Evolutionary conservation across 2,113 vertebrate genomes (phyloP), one percentile per base, ranked within the genome.

Genomic region (Guaruba guarouba): DNA sequence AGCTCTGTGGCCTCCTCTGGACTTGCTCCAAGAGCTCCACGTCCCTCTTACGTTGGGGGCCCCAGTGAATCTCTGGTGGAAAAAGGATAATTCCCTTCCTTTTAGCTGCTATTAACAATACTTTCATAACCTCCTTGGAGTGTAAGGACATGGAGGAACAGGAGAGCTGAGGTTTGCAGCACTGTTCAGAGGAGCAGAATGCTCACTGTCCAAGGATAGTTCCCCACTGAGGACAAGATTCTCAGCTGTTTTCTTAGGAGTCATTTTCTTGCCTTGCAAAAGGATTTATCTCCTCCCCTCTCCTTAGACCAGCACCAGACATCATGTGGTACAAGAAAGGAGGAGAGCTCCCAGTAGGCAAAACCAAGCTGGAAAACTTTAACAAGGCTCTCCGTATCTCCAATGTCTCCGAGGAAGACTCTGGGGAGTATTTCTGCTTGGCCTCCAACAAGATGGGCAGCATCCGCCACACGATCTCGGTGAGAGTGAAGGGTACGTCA

Each of bases 271-370:
- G 4, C 6, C 29, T 80, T 9, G 67, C 46, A 52, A 71, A 85
- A 70, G 3, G 25, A 6, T 91, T 93, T 43, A 63, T 27, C 15
- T 31, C 37, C 67, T 90, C 11, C 83, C 35, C 54, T 84, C 37
- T 73, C 67, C 90, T 90, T 84, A 99, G 99, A 41, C 99, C 99
- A 23, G 99, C 99, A 1, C 99, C 99, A 20, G 98, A 98, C 83
- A 99, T 99, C 66, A 98, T 98, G 31, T 99, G 99, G 99, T 98
- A 98, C 95, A 99, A 99, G 97, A 99, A 99, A 93, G 99, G 99
- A 2, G 99, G 98, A 4, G 99, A 99, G 33, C 98, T 99, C 41
- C 98, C 99, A 1, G 97, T 79, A 9, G 95, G 91, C 52, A 99
- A 99, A 92, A 98, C 98, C 84, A 99, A 98, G 92, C 95, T 98